Evolutionary conservation across 2,888 invertebrate genomes (phyloP).

Genomic region (Pheosia gnoma): DNA sequence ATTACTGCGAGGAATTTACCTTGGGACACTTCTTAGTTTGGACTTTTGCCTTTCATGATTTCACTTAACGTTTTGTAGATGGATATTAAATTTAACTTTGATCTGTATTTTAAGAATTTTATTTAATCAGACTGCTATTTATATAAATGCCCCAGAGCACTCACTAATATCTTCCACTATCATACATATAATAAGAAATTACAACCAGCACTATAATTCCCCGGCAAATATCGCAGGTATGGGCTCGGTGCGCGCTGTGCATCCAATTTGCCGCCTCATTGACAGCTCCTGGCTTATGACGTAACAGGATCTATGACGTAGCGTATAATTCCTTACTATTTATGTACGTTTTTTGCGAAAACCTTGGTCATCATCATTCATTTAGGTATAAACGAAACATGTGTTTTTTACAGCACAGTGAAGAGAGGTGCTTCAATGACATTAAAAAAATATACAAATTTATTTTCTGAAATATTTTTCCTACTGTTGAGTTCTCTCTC

Average conservation of each 20-base stretch:
- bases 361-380: too few relatives aligned
- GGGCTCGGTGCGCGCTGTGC: slow-evolving; percentile 2
- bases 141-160: too few relatives aligned
- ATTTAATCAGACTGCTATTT: too few relatives aligned
- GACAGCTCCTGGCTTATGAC: slow-evolving; percentile 8
- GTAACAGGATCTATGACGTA: neutral
- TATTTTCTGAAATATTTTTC: too few relatives aligned
- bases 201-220: neutral
- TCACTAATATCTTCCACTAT: neutral
- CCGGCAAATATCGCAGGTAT: neutral
- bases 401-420: too few relatives aligned
- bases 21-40: slow-evolving; percentile 18
- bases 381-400: too few relatives aligned
- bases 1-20: slow-evolving; percentile 30
- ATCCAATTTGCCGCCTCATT: slow-evolving; percentile 38
- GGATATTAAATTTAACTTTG: neutral
- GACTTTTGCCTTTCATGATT: slow-evolving; percentile 2
- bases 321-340: neutral
- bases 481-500: too few relatives aligned
- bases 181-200: neutral
- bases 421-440: too few relatives aligned
- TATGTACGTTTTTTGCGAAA: slow-evolving; percentile 6
- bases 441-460: too few relatives aligned
- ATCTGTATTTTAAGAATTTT: neutral
- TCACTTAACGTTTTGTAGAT: neutral